Base-by-base conservation (phyloP, 2,888 invertebrate genomes). In the Drosophila pseudotalamancana region DNA sequence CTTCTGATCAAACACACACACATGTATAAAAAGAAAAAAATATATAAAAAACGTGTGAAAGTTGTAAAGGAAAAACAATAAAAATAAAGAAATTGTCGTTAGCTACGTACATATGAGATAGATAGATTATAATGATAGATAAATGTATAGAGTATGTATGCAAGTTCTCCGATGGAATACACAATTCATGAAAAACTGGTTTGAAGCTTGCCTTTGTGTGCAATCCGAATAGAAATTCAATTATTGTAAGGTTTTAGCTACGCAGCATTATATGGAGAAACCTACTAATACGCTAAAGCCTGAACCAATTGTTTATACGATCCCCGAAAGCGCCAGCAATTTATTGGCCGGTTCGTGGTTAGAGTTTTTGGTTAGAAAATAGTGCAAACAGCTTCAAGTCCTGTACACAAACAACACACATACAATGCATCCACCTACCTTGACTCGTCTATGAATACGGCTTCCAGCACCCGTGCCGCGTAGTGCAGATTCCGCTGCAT, bases 401-500 rank as follows among this genome's bases (percentile, higher is more conserved):
- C 43, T 19, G n/a, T n/a, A 45, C 29, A 25, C 16, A 19, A 53
- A n/a, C 11, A 27, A 50, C 6, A 9, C n/a, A 49, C 1, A 40
- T 9, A n/a, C 35, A 59, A 53, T 21, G 16, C 16, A 29, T 51
- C 14, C 91, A 94, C 95, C 93, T 95, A 97, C 98, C 97, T 97
- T 91, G 97, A 96, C 92, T 98, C 97, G 91, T 98, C 98, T 90
- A 97, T 95, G 93, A 97, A 97, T 76, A 97, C 97, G 11, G 97
- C 96, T 93, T 98, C 98, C 74, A 98, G 94, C 40, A 98, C 98
- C 89, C 96, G 95, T 14, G 97, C 97, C 53, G 98, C 98, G 92
- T 97, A 98, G 88, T 97, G 96, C 78, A 98, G 93, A 92, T 98
- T 98, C 92, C 96, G 95, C 93, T 97, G 96, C 88, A 98, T 93